Base-by-base conservation (phyloP, 2,797 vertebrate genomes). In the Platyrinchus mystaceus region DNA sequence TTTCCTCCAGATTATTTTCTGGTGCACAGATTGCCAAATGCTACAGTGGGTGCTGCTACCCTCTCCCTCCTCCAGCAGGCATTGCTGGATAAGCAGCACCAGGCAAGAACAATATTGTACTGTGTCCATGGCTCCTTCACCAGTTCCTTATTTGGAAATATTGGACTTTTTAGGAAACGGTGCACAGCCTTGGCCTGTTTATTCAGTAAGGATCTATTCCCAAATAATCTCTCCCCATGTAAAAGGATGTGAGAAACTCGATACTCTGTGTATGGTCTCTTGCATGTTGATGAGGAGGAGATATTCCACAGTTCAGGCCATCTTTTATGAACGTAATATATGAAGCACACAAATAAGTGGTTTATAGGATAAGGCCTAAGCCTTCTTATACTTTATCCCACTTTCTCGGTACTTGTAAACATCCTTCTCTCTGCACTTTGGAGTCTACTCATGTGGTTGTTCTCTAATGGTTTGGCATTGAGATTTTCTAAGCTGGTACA, bases 331-430 rank as follows among this genome's bases (percentile, higher is more conserved):
- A 68, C 75, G 49, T 39, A 60, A 43, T 15, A 36, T 10, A 56
- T 36, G 44, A 89, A 87, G 84, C 44, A 68, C 53, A 74, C 28
- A 50, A 71, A 89, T 78, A 83, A 95, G 44, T 93, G 63, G 56
- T 85, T 94, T 77, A 71, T 39, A 52, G 69, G 78, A 68, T 86
- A 84, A 88, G 18, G 36, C 41, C 14, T 75, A 84, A 91, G 41
- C 50, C 22, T 15, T 43, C 70, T 92, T 77, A 91, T 46, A 58
- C 70, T 47, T 36, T 8, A 52, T 75, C 66, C 52, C 68, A 56
- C 14, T 69, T 55, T 92, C 63, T 91, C 27, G 6, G 60, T 66
- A 75, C 52, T 81, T 15, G 1, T 60, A 83, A 87, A 67, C 37
- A 30, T 39, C 39, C 49, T 86, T 70, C 22, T 4, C 28, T 81